Evolutionary conservation across 2,113 vertebrate genomes (phyloP).

Genomic region (Amphilophus citrinellus): DNA sequence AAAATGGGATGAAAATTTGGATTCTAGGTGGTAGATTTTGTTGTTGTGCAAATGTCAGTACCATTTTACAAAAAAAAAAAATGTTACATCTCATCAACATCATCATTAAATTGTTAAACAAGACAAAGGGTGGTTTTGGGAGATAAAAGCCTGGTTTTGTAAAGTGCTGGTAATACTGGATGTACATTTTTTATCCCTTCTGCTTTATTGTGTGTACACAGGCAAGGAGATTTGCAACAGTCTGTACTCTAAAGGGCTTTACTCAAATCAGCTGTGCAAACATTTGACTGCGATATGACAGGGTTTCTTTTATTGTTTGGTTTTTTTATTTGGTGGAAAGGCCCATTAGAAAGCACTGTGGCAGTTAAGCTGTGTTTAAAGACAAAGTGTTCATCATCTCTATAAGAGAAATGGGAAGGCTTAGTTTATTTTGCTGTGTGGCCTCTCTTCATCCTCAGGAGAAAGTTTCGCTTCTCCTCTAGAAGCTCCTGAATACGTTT

Average conservation of each 20-base stretch:
- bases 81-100: slow-evolving; percentile 32
- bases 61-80: slow-evolving; percentile 21
- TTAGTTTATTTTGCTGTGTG: slow-evolving; percentile 64
- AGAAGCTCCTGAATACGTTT: slow-evolving; percentile 95
- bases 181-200: not conserved
- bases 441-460: slow-evolving; percentile 85
- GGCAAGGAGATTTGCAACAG: slow-evolving; percentile 39
- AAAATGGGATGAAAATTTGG: slow-evolving; percentile 21
- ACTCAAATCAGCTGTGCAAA: slow-evolving; percentile 68
- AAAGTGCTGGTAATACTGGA: slow-evolving; percentile 46
- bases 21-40: slow-evolving; percentile 29
- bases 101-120: slow-evolving; percentile 30
- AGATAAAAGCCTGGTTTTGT: slow-evolving; percentile 38
- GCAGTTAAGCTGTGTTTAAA: slow-evolving; percentile 26
- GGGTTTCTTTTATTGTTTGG: not conserved
- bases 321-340: slow-evolving; percentile 29
- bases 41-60: slow-evolving; percentile 32
- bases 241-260: slow-evolving; percentile 29
- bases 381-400: slow-evolving; percentile 77
- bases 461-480: slow-evolving; percentile 88
- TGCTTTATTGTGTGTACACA: slow-evolving; percentile 37
- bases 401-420: slow-evolving; percentile 84
- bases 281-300: slow-evolving; percentile 50
- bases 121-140: slow-evolving; percentile 21
- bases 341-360: slow-evolving; percentile 45